Conservation (phyloP, 2,888 invertebrate species). For the Steinernema scapterisci region DNA sequence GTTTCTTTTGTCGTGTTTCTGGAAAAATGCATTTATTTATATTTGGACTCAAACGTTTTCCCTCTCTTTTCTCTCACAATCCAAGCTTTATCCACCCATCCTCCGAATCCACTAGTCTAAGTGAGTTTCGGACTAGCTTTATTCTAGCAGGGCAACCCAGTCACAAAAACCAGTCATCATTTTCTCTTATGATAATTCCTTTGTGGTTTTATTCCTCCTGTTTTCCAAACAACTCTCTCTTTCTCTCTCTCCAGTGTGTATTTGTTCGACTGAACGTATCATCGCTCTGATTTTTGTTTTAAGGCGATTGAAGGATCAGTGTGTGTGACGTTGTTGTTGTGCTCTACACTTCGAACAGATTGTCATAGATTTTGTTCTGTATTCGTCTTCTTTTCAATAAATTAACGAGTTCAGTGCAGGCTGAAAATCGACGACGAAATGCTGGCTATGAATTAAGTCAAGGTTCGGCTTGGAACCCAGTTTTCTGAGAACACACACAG, state of each 20-base stretch:
- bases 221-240: too few species aligned
- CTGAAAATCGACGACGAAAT: too few species aligned
- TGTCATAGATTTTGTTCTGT: slow-evolving; percentile 32
- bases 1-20: background rate
- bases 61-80: slow-evolving; percentile 17
- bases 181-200: background rate
- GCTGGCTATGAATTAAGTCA: too few species aligned
- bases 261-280: slow-evolving; percentile 27
- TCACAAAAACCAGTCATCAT: slow-evolving; percentile 22
- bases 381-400: slow-evolving; percentile 25
- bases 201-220: background rate
- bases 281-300: too few species aligned
- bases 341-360: slow-evolving; percentile 28
- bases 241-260: background rate
- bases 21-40: slow-evolving; percentile 8
- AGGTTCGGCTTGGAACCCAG: too few species aligned
- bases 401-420: background rate
- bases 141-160: background rate
- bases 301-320: slow-evolving; percentile 14
- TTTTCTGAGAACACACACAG: too few species aligned
- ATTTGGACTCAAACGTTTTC: background rate
- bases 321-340: slow-evolving; percentile 29
- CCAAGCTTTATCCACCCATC: slow-evolving; percentile 16
- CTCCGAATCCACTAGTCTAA: too few species aligned
- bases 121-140: background rate